Base-by-base conservation (phyloP, 2,888 invertebrate genomes). In the Lottia gigantea region DNA sequence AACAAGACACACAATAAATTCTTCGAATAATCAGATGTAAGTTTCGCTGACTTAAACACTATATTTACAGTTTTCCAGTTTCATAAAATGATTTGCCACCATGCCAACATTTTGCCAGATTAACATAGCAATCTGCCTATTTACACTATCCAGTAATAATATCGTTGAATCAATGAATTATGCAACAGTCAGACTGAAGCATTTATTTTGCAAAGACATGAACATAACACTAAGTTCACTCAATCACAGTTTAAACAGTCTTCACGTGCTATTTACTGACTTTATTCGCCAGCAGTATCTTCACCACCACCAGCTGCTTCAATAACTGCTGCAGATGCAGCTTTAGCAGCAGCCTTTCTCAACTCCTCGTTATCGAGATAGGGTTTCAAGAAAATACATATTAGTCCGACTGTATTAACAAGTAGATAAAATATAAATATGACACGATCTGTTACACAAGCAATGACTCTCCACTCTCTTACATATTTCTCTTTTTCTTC, bases 401-500 rank as follows among this genome's bases (percentile, higher is more conserved):
- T 71, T 8, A 86, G 80, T 14, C 84, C 82, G 8, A 82, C 70
- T 46, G 82, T 73, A 66, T 86, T 85, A 64, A 85, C 79, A 23
- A 83, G 19, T 15, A 87, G 70, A 73, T 86, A 86, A 40, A 81
- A 74, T 62, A 82, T 78, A 71, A 87, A 85, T 77, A 87, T 83
- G 26, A 85, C 71, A 61, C 86, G 74, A 73, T 86, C 87, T 0
- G 85, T 83, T 16, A 86, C 81, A 70, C 84, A 80, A 64, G 85
- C 85, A 63, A 87, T 85, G 15, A 85, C 80, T 70, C 83, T 77
- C 86, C 86, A 86, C 66, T 86, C 86, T 23, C 83, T 72, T 14
- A 83, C 72, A 65, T 79, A 78, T 69, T 82, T 82, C 46, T 84
- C 83, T 66, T 81, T 82, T 55, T 76, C 73, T 70, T 86, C 86